Evolutionary conservation across 1,140 invertebrate species (phyloP).

Genomic region (Anadara kagoshimensis): DNA sequence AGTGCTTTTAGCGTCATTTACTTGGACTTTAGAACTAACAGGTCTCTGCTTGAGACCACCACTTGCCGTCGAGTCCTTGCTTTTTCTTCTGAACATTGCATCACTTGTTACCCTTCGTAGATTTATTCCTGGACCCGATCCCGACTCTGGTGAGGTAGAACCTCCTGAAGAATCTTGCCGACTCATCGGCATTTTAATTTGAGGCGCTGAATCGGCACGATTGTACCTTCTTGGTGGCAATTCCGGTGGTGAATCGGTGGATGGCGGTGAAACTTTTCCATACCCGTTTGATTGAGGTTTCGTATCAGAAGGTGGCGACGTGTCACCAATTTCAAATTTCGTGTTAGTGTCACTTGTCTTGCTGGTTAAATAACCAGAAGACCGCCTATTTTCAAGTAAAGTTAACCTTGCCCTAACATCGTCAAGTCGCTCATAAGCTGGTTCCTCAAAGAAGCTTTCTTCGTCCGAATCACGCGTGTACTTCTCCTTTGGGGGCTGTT

Average conservation of each 20-base stretch:
- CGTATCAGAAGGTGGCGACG: neutral
- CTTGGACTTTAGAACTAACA: neutral
- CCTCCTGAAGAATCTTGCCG: conserved; percentile 29
- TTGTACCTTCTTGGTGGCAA: conserved; percentile 18
- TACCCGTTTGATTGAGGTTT: neutral
- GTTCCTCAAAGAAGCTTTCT: conserved; percentile 70
- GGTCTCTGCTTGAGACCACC: conserved; percentile 8
- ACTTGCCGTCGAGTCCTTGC: neutral
- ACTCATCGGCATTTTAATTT: conserved; percentile 16
- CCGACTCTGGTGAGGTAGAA: no score
- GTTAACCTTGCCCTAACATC: conserved; percentile 59
- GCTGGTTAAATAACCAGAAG: conserved; percentile 31
- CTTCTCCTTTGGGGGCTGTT: conserved; percentile 81
- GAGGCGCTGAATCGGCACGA: conserved; percentile 27
- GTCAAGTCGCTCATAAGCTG: conserved; percentile 67
- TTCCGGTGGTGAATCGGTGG: conserved; percentile 8
- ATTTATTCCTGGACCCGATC: conserved; percentile 17
- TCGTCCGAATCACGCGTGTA: conserved; percentile 67
- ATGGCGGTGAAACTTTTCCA: neutral
- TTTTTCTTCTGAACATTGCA: conserved; percentile 12
- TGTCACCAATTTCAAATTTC: neutral
- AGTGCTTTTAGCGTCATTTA: conserved; percentile 1
- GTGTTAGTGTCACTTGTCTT: conserved; percentile 19
- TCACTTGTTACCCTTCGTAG: conserved; percentile 22
- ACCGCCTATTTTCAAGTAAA: conserved; percentile 55